Evolutionary conservation across 1,140 invertebrate species (phyloP), one percentile per base, ranked within the genome.

Genomic region (Latrodectus geometricus): DNA sequence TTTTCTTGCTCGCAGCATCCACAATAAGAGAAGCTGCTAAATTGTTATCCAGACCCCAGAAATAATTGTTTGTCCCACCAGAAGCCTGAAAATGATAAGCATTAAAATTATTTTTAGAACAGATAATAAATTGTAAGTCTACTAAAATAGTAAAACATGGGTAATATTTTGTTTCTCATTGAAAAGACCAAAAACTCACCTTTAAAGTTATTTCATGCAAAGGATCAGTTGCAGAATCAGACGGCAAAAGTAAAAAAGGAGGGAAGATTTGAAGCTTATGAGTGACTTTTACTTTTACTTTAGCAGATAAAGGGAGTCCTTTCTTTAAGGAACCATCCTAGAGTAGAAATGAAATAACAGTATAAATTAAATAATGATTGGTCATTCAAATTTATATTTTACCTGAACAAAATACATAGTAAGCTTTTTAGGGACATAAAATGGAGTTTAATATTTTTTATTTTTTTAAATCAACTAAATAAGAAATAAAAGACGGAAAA

Each of bases 201-300:
- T 35, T 35, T 61, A 82, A 21, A 11, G 35, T 21, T 8, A 82
- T 52, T 7, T 73, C 68, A 1, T 82, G 80, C 21, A 70, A 15
- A 14, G 69, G 69, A 49, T n/a, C 15, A 11, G 52, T 20, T 72
- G 92, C 91, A 12, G 94, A 93, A 91, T 96, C 95, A 94, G 95
- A 95, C 56, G 95, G 95, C 65, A 96, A 90, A 70, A 95, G 92
- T 5, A 95, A 91, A 80, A 93, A 90, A 54, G 90, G 90, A 1
- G 96, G 96, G 85, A 90, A 91, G 35, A 96, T 91, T 4, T 88
- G 90, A 17, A 96, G 93, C 66, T 92, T 91, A 49, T 94, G 93
- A 91, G 93, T 95, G 84, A 96, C 95, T 68, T 94, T 92, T 80
- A 96, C 91, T 87, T 95, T 94, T 69, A 91, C 90, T 9, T 80